Evolutionary conservation across 1,140 invertebrate species (phyloP), one percentile per base, ranked within the genome.

Genomic region (Drosophila setifemur): DNA sequence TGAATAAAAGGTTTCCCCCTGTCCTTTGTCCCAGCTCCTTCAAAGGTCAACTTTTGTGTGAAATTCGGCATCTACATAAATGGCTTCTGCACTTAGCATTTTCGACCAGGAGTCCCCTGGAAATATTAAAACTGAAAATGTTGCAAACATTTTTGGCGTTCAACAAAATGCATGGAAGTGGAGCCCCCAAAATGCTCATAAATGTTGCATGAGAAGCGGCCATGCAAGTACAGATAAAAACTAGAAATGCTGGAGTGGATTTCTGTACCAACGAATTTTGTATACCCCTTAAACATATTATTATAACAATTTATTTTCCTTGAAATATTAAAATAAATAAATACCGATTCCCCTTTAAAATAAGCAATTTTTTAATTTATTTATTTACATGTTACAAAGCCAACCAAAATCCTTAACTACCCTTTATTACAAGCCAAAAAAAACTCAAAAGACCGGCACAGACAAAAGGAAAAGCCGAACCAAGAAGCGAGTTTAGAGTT

Each of bases 181-280:
- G 39, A 44, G 43, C 16, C 25, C 12, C 42, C 14, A 57, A 35
- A 67, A 43, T 1, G 37, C 63, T 66, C 35, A 67, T 67, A 43
- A 67, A 66, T 66, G 61, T 66, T 67, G 45, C 60, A 67, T 67
- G 63, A 67, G 35, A 23, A 35, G 45, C 37, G 45, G 37, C 28
- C 35, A 66, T 48, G 29, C 44, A 39, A 23, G 29, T 21, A 4
- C 19, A 42, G 25, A 70, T 44, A 70, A 49, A 67, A 49, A 69
- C 42, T 47, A 44, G 21, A 42, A 26, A 8, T 6, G 5, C 9
- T 33, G n/a, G 3, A 1, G 1, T 4, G 1, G 0, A 3, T 3
- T 2, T n/a, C 11, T 9, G 1, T 0, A 1, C 3, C 6, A 7
- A 2, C 4, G 23, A 7, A 31, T 9, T 0, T 39, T 1, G 4